Evolutionary conservation across 2,888 invertebrate genomes (phyloP).

Genomic region (Tachina fera): DNA sequence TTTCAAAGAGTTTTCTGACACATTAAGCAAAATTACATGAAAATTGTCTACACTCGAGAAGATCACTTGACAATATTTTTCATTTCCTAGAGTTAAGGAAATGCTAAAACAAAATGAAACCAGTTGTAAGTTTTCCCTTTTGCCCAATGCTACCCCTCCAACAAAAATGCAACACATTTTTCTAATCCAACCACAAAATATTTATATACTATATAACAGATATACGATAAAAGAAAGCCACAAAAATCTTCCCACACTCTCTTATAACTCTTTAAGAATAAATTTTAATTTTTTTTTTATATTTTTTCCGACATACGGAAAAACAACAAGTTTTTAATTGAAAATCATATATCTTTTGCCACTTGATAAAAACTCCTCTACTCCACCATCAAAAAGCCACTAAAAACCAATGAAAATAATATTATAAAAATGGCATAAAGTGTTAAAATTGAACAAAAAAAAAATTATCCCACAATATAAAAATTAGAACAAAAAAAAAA

Average conservation of each 20-base stretch:
- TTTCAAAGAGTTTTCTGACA: background rate
- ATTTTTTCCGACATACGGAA: slow-evolving; percentile 19
- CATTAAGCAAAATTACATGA: slow-evolving; percentile 25
- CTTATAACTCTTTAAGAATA: slow-evolving; percentile 65
- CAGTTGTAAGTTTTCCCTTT: slow-evolving; percentile 26
- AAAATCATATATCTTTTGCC: slow-evolving; percentile 71
- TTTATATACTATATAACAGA: background rate
- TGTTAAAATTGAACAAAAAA: slow-evolving; percentile 58
- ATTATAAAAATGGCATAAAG: slow-evolving; percentile 62
- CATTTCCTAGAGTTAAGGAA: slow-evolving; percentile 38
- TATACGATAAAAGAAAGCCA: slow-evolving; percentile 30
- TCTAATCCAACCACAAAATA: slow-evolving; percentile 2
- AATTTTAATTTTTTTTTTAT: slow-evolving; percentile 7
- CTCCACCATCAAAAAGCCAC: slow-evolving; percentile 56
- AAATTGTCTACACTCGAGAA: slow-evolving; percentile 34
- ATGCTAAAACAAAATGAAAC: slow-evolving; percentile 48
- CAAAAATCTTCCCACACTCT: slow-evolving; percentile 70
- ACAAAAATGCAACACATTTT: slow-evolving; percentile 7
- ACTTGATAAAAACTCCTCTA: slow-evolving; percentile 65
- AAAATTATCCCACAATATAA: slow-evolving; percentile 65
- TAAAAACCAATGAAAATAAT: slow-evolving; percentile 60
- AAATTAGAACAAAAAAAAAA: slow-evolving; percentile 20
- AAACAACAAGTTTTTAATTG: slow-evolving; percentile 63
- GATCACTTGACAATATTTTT: slow-evolving; percentile 35
- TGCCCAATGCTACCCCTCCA: background rate